These are phyloP conservation scores for Cyrtonyx montezumae DNA, from an alignment of 2,113 vertebrate genomes.

Conservation along the genomic window DNA sequence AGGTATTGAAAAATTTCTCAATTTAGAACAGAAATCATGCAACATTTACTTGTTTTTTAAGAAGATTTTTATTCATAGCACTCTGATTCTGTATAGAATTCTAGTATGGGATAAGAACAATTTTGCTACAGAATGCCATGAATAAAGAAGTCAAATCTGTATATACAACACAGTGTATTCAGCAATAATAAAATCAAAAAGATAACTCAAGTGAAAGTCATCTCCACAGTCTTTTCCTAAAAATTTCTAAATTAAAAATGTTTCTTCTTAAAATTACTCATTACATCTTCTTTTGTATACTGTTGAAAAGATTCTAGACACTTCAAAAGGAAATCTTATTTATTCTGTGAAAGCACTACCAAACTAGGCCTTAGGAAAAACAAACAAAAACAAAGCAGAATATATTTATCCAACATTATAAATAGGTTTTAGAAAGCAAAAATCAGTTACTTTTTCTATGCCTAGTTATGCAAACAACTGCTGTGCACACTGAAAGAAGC, in stretches of 20 bases:
- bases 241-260: background rate
- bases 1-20: background rate
- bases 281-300: background rate
- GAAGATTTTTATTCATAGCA: conserved; percentile 12
- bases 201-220: background rate
- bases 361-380: background rate
- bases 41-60: background rate
- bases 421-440: background rate
- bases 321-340: background rate
- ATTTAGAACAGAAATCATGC: background rate
- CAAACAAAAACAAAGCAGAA: background rate
- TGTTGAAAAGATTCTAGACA: background rate
- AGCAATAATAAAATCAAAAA: background rate
- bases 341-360: background rate
- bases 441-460: background rate
- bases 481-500: background rate
- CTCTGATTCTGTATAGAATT: conserved; percentile 12
- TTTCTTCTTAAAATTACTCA: background rate
- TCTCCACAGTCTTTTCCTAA: background rate
- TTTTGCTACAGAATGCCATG: background rate
- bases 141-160: background rate
- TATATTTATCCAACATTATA: background rate
- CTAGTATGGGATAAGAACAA: background rate
- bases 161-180: background rate
- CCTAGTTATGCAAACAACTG: background rate